phyloP scores from a whole-genome alignment of 2,888 invertebrate species.

The Lithodes maja region DNA sequence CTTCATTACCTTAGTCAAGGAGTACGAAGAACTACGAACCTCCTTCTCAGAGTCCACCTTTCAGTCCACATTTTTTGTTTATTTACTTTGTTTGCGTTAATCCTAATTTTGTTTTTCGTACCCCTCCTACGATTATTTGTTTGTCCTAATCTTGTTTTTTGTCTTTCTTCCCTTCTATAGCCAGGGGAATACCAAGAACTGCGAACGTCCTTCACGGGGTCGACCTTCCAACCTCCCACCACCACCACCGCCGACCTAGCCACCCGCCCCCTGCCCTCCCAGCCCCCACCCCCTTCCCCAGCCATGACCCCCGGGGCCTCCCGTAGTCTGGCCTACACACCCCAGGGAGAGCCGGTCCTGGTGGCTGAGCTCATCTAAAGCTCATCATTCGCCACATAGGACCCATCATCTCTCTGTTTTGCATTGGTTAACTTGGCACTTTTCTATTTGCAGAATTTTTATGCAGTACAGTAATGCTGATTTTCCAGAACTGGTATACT shows the following conservation, averaged over 20 bases:
- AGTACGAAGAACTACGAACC: no score
- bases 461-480: no score
- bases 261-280: conserved; percentile 68
- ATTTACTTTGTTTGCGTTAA: no score
- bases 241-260: conserved; percentile 36
- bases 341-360: conserved; percentile 68
- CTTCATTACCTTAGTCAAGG: no score
- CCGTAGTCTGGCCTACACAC: conserved; percentile 56
- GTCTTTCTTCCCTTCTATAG: not conserved
- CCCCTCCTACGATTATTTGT: not conserved
- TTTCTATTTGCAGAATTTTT: no score
- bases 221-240: conserved; percentile 67
- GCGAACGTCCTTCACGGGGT: conserved; percentile 66
- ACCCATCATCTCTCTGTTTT: no score
- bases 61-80: no score
- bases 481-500: no score
- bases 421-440: no score
- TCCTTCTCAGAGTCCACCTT: no score
- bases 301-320: conserved; percentile 3
- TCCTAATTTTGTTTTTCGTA: not conserved
- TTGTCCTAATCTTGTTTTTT: not conserved
- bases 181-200: conserved; percentile 58
- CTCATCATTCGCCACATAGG: not conserved
- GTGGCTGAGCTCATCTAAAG: conserved; percentile 69
- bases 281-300: conserved; percentile 36